Evolutionary conservation across 2,113 vertebrate genomes (phyloP), one percentile per base, ranked within the genome.

Genomic region (Gymnobelideus leadbeateri): DNA sequence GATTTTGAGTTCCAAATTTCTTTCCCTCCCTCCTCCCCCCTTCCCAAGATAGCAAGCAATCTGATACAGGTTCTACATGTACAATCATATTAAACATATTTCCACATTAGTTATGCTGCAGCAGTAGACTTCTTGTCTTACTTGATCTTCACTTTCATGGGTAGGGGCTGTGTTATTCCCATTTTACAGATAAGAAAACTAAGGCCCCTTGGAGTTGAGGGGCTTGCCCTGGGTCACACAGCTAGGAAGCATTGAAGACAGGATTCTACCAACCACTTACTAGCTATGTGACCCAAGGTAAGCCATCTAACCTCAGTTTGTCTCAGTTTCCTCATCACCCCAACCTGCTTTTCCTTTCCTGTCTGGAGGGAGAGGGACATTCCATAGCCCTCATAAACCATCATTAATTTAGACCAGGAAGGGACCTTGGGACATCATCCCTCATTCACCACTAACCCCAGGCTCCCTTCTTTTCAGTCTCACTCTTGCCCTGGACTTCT

Each of bases 311-410:
- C 21, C 21, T 61, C 43, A 68, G 26, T n/a, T 23, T 92, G 53
- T 28, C 91, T 96, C 51, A 49, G 61, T 94, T 12, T 95, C 46
- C 37, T 90, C 23, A 92, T n/a, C 61, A 68, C 61, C 28, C 12
- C 37, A 77, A 14, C 4, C 11, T 68, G 61, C 61, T 77, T 31
- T n/a, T 14, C 61, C 12, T n/a, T n/a, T 14, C 55, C 55, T n/a
- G 61, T 16, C 3, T n/a, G 24, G 28, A n/a, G 37, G 37, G 37
- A n/a, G 37, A 5, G 61, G 14, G 14, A 19, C 37, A 37, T n/a
- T 77, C 61, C 61, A 77, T 3, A 77, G 37, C 61, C 31, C 31
- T 31, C 3, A n/a, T 37, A n/a, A 68, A 14, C 61, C 31, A 16
- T 68, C 31, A 10, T 61, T 61, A 68, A 68, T 77, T 77, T 77